Conservation (phyloP, 2,113 vertebrate genomes). For the Rhineura floridana region DNA sequence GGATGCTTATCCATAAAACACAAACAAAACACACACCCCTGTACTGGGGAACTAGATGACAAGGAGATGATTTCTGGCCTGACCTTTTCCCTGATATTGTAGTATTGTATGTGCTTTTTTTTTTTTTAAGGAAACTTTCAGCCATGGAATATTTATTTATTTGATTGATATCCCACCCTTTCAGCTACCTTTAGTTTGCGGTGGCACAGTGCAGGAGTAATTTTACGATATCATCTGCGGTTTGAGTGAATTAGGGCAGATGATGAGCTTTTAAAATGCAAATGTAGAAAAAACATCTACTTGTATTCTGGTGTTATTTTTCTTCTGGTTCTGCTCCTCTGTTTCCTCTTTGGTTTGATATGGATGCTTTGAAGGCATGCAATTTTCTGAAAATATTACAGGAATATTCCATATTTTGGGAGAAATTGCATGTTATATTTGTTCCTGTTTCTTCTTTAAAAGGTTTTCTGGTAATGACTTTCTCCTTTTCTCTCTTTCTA, state of each 20-base stretch:
- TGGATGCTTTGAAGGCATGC: constrained; percentile 19
- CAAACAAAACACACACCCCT: not conserved
- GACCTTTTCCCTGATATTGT: not conserved
- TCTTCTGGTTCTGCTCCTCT: not conserved
- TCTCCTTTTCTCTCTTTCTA: constrained; percentile 26
- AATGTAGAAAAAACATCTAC: not conserved
- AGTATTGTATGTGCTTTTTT: not conserved
- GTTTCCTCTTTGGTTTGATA: constrained; percentile 36
- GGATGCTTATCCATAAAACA: not conserved
- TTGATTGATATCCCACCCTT: no score
- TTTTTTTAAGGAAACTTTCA: not conserved
- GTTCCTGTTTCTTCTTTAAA: constrained; percentile 3
- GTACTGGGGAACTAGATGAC: not conserved
- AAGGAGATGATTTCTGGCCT: not conserved
- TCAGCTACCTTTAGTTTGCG: no score
- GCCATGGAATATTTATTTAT: not conserved
- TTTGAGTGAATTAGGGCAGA: not conserved
- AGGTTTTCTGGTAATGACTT: constrained; percentile 4
- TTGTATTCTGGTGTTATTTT: not conserved
- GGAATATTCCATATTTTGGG: not conserved
- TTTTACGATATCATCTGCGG: not conserved
- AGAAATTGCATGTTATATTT: constrained; percentile 2
- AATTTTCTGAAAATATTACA: not conserved
- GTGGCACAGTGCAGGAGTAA: not conserved
- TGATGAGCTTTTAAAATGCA: constrained; percentile 41